phyloP scores from a whole-genome alignment of 2,797 vertebrate species.

The Sciaenops ocellatus region DNA sequence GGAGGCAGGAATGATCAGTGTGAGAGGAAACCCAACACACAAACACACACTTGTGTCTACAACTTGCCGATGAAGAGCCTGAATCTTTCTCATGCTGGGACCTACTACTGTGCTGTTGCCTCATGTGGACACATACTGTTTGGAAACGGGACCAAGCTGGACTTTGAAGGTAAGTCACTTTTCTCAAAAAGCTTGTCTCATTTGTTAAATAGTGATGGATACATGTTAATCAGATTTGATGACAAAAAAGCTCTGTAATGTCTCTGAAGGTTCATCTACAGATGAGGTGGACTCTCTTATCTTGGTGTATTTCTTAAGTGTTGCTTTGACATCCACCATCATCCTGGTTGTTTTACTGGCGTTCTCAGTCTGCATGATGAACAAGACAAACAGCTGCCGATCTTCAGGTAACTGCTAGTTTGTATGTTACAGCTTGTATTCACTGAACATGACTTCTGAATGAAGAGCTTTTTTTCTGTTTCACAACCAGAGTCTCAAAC shows the following conservation, averaged over 20 bases:
- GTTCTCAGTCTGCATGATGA: background rate
- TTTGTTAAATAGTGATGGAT: background rate
- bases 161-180: constrained; percentile 14
- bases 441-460: background rate
- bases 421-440: background rate
- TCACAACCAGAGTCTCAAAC: background rate
- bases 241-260: background rate
- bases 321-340: constrained; percentile 8
- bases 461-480: background rate
- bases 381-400: background rate
- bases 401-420: background rate
- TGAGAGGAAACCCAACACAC: too few species aligned
- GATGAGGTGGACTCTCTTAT: background rate
- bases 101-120: constrained; percentile 68
- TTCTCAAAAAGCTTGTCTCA: background rate
- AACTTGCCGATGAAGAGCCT: too few species aligned
- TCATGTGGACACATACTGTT: constrained; percentile 65
- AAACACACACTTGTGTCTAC: too few species aligned
- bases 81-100: too few species aligned
- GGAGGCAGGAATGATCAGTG: too few species aligned
- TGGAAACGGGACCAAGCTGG: constrained; percentile 30
- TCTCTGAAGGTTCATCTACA: background rate
- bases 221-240: background rate
- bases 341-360: constrained; percentile 7
- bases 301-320: background rate